Evolutionary conservation across 2,113 vertebrate species (phyloP), one percentile per base, ranked within the genome.

Genomic region (Arvicanthis niloticus): DNA sequence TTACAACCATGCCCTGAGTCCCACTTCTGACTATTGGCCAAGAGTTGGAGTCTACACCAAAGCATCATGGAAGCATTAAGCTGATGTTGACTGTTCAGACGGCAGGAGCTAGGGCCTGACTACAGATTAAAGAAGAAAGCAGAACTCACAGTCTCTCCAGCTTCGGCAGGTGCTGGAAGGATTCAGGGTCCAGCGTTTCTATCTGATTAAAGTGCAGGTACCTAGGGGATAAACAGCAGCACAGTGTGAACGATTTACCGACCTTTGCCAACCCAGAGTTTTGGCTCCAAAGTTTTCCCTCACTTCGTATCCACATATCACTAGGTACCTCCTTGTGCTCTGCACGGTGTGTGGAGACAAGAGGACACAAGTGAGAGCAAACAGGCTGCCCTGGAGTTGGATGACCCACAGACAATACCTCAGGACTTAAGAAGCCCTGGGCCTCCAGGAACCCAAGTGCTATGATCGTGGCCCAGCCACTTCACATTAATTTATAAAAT

Each of bases 151-250:
- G 98, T 96, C 99, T 99, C 97, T 99, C 99, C 97, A 99, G 99
- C 98, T 99, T 99, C 53, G 99, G 99, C 77, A 99, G 98, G 96
- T 99, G 99, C 75, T 98, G 99, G 97, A 99, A 99, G 53, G 99
- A 99, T 97, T 99, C 99, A 0, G 99, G 99, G 96, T 99, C 99
- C 98, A 99, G 97, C 0, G 99, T 99, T 97, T 99, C 99, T 87
- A 99, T 99, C 97, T 99, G 99, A 98, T 99, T 99, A 98, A 99
- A 99, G 98, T 99, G 99, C 97, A 99, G 99, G 97, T 99, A 99
- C 96, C 99, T 99, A 98, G 96, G 96, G 87, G 53, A 96, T 22
- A 19, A 89, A 96, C 94, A 94, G 87, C 87, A 42, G n/a, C 2
- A 78, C 37, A 5, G 87, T 1, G 96, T 76, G 95, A 97, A 96